Percentiles rank a stretch among this genome's conserved stretches.
Conservation (phyloP, 2,113 vertebrate genomes). For the Gopherus evgoodei region DNA sequence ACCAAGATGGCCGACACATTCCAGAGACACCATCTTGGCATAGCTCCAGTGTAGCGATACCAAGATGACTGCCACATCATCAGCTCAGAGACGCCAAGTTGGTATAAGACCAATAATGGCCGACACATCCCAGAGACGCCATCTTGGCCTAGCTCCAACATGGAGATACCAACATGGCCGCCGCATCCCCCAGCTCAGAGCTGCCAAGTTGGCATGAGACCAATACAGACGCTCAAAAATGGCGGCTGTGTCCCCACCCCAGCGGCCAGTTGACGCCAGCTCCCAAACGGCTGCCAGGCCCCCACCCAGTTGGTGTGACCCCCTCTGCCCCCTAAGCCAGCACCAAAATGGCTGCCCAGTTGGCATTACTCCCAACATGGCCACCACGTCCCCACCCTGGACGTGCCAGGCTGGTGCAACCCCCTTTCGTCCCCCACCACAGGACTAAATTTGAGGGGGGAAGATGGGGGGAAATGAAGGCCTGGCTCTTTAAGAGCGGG, state of each 20-base stretch:
- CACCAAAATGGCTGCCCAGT: not conserved
- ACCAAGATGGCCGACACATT: too few relatives aligned
- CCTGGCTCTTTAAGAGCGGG: constrained; percentile 40
- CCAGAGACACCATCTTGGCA: too few relatives aligned
- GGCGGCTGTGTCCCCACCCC: not conserved
- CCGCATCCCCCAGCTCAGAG: too few relatives aligned
- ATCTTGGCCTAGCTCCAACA: too few relatives aligned
- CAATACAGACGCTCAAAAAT: not conserved
- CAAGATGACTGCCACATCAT: too few relatives aligned
- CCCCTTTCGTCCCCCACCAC: not conserved
- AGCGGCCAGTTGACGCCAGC: not conserved
- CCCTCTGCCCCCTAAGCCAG: too few relatives aligned
- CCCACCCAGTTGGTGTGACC: not conserved
- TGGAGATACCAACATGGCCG: too few relatives aligned
- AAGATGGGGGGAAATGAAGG: not conserved
- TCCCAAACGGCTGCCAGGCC: not conserved
- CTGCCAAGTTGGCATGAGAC: not conserved
- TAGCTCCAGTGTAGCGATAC: too few relatives aligned
- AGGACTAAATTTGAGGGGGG: constrained; percentile 15
- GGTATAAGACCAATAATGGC: too few relatives aligned
- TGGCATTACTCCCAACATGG: not conserved
- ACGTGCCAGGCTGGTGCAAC: too few relatives aligned
- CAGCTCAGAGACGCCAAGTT: too few relatives aligned
- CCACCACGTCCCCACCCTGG: rapidly evolving
- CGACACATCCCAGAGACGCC: too few relatives aligned